Evolutionary conservation across 2,888 invertebrate species (phyloP).

Genomic region (Tiliacea citrago): DNA sequence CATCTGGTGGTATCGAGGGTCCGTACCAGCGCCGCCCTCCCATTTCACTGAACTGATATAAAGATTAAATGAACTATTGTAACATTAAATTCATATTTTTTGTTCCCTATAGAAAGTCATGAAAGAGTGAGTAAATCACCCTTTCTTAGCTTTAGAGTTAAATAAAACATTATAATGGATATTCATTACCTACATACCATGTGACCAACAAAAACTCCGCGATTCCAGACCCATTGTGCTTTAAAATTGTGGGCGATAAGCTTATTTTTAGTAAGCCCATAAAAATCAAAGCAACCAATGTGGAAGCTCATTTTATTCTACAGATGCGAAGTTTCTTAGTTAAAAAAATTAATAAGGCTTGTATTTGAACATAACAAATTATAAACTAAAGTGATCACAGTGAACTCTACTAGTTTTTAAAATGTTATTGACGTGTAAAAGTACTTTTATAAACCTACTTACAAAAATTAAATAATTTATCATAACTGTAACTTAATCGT

Average conservation of each 20-base stretch:
- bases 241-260: neutral
- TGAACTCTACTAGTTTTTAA: neutral
- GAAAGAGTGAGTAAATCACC: neutral
- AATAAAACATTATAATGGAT: neutral
- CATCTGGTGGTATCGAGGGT: constrained; percentile 87
- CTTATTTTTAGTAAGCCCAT: neutral
- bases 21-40: constrained; percentile 90
- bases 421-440: too few species aligned
- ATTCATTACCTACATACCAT: neutral
- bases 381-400: neutral
- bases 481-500: too few species aligned
- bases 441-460: too few species aligned
- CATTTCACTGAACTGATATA: constrained; percentile 81
- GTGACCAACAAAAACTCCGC: neutral
- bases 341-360: neutral
- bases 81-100: neutral
- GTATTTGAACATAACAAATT: too few species aligned
- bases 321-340: neutral
- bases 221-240: neutral
- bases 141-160: neutral
- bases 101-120: too few species aligned
- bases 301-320: too few species aligned
- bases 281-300: neutral
- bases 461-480: too few species aligned
- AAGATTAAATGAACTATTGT: neutral